Evolutionary conservation across 2,888 invertebrate species (phyloP), one percentile per base, ranked within the genome.

Genomic region (Sesia apiformis): DNA sequence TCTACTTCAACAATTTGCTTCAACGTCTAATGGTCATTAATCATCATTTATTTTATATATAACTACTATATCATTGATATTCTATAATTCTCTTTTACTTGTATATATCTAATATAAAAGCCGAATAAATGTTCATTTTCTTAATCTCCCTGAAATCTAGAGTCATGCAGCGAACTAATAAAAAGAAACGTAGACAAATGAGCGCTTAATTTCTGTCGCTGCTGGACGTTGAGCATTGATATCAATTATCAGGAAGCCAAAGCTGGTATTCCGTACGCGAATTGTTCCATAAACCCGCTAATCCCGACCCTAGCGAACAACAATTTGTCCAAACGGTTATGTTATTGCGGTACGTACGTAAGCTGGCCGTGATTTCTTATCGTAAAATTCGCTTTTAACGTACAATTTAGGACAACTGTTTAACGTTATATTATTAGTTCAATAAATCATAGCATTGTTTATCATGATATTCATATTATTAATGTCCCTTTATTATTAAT

Each of bases 321-420:
- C 87, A 85, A 87, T 88, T 87, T 86, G 86, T 85, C 78, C 77
- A 80, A 88, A 88, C 82, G 84, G 87, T 87, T 88, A 88, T 88
- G 87, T 88, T 87, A 88, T 84, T 85, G 84, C 85, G 83, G 84
- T 76, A 75, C 67, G 39, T 23, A 38, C 8, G 78, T 79, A 84
- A 84, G 82, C 82, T 72, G 72, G 65, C 72, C 65, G 46, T 46
- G 7, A 23, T 23, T 23, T 23, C 23, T 23, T 23, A 23, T 1
- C 23, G 23, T 23, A 23, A 23, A 23, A 23, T 23, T 23, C n/a
- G 23, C 23, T 23, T 23, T 23, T 23, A 23, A 23, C 23, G 23
- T 23, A 23, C 23, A 23, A 23, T 23, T 23, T 23, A 23, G 23
- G 23, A 23, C 23, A 23, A 23, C 23, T 23, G 23, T 23, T 23